Conservation (phyloP, 2,888 invertebrate genomes). For the Automeris io region DNA sequence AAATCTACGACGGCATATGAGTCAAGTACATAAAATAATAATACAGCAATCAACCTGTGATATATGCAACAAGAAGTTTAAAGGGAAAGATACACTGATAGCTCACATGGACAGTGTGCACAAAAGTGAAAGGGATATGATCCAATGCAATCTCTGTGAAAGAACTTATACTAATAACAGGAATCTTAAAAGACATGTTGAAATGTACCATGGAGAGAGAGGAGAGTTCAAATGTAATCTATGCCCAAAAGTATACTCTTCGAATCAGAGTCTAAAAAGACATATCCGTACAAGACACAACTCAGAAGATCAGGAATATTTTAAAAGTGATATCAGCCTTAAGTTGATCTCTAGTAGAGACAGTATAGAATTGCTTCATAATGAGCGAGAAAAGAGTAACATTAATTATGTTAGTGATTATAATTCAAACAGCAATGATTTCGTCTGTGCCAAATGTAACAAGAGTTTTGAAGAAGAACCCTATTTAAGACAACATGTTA, state of each 20-base stretch:
- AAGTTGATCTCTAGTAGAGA: slow-evolving; percentile 26
- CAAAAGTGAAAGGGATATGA: slow-evolving; percentile 20
- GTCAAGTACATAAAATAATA: slow-evolving; percentile 47
- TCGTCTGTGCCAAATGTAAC: slow-evolving; percentile 36
- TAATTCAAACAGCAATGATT: slow-evolving; percentile 3
- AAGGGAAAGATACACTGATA: slow-evolving; percentile 39
- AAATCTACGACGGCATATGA: slow-evolving; percentile 48
- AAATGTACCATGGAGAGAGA: slow-evolving; percentile 45
- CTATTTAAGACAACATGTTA: slow-evolving; percentile 42
- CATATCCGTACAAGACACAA: slow-evolving; percentile 37
- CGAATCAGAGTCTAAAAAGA: slow-evolving; percentile 47
- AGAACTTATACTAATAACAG: slow-evolving; percentile 47
- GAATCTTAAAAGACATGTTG: slow-evolving; percentile 48
- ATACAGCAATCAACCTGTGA: slow-evolving; percentile 45
- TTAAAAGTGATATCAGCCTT: slow-evolving; percentile 24
- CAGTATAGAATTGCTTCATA: slow-evolving; percentile 18
- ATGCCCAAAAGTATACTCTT: slow-evolving; percentile 54
- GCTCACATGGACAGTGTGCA: slow-evolving; percentile 45
- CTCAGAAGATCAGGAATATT: slow-evolving; percentile 24
- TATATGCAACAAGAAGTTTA: slow-evolving; percentile 43
- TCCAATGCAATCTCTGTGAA: slow-evolving; percentile 42
- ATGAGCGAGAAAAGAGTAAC: not conserved
- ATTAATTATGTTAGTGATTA: not conserved
- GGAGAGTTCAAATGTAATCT: slow-evolving; percentile 42
- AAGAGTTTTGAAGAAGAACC: slow-evolving; percentile 35